Evolutionary conservation across 1,140 invertebrate species (phyloP).

Genomic region (Antheraea pernyi): DNA sequence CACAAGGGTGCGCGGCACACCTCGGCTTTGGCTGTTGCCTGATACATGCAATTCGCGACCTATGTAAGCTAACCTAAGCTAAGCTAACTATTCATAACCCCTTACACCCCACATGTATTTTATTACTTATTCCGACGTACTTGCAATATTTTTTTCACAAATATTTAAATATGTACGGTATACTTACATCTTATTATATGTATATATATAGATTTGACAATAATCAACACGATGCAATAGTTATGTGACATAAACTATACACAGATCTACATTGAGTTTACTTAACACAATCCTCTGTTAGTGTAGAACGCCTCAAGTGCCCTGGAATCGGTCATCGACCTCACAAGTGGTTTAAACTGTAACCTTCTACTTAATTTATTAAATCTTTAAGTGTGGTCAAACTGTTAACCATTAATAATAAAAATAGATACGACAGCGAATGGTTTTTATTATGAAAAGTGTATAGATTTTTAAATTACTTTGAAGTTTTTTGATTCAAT

Average conservation of each 20-base stretch:
- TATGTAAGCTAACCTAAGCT: too few species aligned
- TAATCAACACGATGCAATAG: slow-evolving; percentile 24
- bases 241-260: slow-evolving; percentile 25
- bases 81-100: too few species aligned
- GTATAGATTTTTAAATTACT: neutral
- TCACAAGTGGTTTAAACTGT: slow-evolving; percentile 15
- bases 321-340: slow-evolving; percentile 21
- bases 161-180: too few species aligned
- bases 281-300: neutral
- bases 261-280: neutral
- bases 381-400: neutral
- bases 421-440: neutral
- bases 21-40: too few species aligned
- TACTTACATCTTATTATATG: too few species aligned
- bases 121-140: too few species aligned
- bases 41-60: too few species aligned
- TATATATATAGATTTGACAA: neutral
- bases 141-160: too few species aligned
- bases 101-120: too few species aligned
- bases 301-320: neutral
- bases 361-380: neutral
- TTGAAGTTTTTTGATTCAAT: too few species aligned
- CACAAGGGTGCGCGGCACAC: too few species aligned
- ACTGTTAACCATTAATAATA: neutral
- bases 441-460: neutral